Evolutionary conservation across 1,140 invertebrate species (phyloP).

Genomic region (Panagrolaimus sp.): DNA sequence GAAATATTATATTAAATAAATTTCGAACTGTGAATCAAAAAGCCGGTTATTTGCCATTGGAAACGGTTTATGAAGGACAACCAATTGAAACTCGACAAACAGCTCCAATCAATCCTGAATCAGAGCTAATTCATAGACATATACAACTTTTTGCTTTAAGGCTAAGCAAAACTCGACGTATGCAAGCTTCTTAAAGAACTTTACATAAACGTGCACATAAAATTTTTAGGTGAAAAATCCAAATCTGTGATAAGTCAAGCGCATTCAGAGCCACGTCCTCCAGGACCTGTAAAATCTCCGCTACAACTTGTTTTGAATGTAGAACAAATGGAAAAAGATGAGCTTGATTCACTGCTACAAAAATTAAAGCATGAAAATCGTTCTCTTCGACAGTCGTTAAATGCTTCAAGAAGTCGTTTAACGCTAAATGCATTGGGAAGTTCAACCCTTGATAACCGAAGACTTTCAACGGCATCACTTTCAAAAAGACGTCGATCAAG

Average conservation of each 20-base stretch:
- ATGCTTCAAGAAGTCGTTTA: neutral
- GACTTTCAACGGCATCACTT: neutral
- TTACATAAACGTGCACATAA: neutral
- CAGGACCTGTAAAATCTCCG: slow-evolving; percentile 45
- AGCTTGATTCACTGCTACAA: slow-evolving; percentile 52
- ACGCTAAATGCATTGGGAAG: neutral
- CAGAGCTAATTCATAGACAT: slow-evolving; percentile 48
- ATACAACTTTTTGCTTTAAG: slow-evolving; percentile 43
- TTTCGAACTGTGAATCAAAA: slow-evolving; percentile 67
- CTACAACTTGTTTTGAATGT: slow-evolving; percentile 51
- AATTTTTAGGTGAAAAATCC: neutral
- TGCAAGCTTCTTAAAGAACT: slow-evolving; percentile 13
- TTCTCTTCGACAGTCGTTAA: neutral
- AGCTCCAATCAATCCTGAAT: slow-evolving; percentile 47
- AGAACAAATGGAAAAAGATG: slow-evolving; percentile 55
- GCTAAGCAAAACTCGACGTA: slow-evolving; percentile 26
- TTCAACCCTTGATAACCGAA: neutral
- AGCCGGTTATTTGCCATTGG: slow-evolving; percentile 86
- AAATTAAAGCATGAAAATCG: slow-evolving; percentile 54
- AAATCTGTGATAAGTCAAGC: slow-evolving; percentile 12
- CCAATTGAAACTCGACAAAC: slow-evolving; percentile 39
- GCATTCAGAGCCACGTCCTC: slow-evolving; percentile 11
- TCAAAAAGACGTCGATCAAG: neutral
- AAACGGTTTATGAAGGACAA: slow-evolving; percentile 47
- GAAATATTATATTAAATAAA: slow-evolving; percentile 91